A percentile compares a stretch with the other conserved stretches of the same genome.
phyloP scores from a whole-genome alignment of 2,113 vertebrate genomes.

The Onychostruthus taczanowskii region DNA sequence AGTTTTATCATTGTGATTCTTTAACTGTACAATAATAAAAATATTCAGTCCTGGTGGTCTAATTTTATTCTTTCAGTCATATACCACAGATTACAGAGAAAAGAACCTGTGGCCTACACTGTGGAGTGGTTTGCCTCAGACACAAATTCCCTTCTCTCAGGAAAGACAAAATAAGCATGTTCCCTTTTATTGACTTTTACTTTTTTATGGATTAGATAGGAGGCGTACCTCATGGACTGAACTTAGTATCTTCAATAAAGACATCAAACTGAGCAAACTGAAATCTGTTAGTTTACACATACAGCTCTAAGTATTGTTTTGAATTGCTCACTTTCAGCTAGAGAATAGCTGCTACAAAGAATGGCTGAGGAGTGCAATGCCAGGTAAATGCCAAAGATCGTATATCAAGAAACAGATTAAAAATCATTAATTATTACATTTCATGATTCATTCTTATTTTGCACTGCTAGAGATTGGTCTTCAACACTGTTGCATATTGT shows the following conservation, averaged over 20 bases:
- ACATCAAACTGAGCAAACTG: neutral
- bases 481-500: neutral
- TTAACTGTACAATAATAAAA: neutral
- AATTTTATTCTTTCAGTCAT: neutral
- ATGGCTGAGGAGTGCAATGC: neutral
- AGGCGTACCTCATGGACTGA: neutral
- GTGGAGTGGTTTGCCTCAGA: neutral
- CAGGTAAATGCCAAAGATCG: neutral
- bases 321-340: neutral
- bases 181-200: neutral
- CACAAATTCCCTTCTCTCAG: neutral
- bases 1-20: neutral
- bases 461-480: neutral
- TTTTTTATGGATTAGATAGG: neutral
- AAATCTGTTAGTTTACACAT: neutral
- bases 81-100: neutral
- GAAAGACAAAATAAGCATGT: neutral
- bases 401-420: neutral
- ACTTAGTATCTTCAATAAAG: neutral
- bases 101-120: neutral
- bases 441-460: neutral
- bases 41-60: neutral
- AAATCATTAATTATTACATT: neutral
- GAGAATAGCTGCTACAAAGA: neutral
- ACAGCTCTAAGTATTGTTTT: neutral